Evolutionary conservation across 2,113 vertebrate genomes (phyloP).

Genomic region (Ariopsis seemanni): DNA sequence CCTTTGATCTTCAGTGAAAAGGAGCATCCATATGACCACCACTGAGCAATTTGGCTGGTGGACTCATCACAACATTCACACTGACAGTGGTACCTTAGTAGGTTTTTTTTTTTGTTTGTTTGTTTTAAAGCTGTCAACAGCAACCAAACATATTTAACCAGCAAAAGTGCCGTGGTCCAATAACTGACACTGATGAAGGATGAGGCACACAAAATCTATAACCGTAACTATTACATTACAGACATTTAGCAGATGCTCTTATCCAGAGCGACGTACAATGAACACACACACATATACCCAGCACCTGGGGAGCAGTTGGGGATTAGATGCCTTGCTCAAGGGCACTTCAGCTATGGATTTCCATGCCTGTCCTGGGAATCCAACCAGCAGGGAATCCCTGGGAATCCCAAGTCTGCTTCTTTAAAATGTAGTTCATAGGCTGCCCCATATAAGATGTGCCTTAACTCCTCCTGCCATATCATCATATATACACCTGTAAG

Average conservation of each 20-base stretch:
- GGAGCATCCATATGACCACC: not conserved
- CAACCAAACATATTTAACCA: not conserved
- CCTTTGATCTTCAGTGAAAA: not conserved
- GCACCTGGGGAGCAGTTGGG: too few relatives aligned
- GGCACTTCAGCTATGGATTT: too few relatives aligned
- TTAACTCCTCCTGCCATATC: not conserved
- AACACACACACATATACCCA: too few relatives aligned
- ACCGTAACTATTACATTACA: too few relatives aligned
- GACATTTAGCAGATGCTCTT: too few relatives aligned
- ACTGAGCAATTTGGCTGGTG: not conserved
- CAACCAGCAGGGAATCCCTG: too few relatives aligned
- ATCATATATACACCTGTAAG: too few relatives aligned
- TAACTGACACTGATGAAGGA: not conserved
- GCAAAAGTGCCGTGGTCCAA: not conserved
- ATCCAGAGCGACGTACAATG: too few relatives aligned
- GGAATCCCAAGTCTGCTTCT: too few relatives aligned
- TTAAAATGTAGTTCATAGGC: too few relatives aligned
- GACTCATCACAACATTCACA: not conserved
- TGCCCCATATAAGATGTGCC: not conserved
- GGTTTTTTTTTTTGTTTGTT: rapidly evolving
- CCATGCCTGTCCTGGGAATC: not conserved
- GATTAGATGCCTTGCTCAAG: too few relatives aligned
- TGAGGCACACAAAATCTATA: not conserved
- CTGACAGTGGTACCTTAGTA: not conserved
- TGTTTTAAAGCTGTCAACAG: too few relatives aligned